Base-by-base conservation (phyloP, 2,888 invertebrate genomes). In the Rhagium mordax region DNA sequence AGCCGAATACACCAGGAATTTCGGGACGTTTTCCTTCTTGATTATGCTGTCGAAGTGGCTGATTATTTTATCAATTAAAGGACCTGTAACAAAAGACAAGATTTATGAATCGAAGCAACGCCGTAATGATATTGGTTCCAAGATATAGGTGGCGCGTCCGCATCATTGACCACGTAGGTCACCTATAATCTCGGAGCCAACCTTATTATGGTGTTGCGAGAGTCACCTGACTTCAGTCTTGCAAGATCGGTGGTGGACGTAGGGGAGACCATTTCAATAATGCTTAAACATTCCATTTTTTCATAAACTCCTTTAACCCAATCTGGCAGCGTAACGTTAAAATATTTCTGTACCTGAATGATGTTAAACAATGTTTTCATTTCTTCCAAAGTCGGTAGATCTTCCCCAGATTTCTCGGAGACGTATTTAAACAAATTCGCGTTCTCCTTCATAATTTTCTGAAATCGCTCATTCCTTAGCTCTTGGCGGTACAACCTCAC, bases 1-100 rank as follows among this genome's bases (percentile, higher is more conserved):
- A 0, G 90, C 95, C 76, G 95, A 95, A 81, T 94, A 95, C 67
- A 96, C 89, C 83, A 92, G 91, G 57, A 96, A 78, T 78, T 93
- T 93, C 10, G 18, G 51, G 20, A 13, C 16, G 1, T 16, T 18
- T 3, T 16, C 8, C 7, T 51, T 16, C 18, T 2, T 20, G 18
- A 51, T 51, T 51, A 51, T 18, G 5, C 8, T 24, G 3, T 59
- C 59, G 10, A 59, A 59, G 6, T 18, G 27, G 3, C 10, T 59
- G 15, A 59, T 15, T 16, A 59, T 33, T 8, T 6, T 7, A 7
- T 33, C 59, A 0, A 29, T 33, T 10, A 59, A 13, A 13, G 59
- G 59, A 29, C 59, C 59, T 59, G 33, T 3, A 33, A 33, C 16
- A 41, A 20, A 51, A 49, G 8, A 16, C 24, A 24, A 24, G 24